Base-by-base conservation (phyloP, 2,113 vertebrate species). In the Dipodomys ordii region DNA sequence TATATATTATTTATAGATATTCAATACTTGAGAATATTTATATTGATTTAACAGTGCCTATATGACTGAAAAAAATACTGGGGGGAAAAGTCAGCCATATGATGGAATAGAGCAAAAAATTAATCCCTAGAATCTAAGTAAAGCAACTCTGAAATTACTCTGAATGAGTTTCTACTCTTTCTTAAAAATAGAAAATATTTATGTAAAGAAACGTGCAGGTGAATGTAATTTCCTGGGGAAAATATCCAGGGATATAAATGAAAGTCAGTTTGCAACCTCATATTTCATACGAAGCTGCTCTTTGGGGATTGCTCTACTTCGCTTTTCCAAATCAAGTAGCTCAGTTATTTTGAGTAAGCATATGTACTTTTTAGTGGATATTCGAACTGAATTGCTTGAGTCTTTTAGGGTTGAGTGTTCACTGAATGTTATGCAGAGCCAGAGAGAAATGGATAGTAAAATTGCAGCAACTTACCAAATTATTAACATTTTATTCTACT, bases 401-500 rank as follows among this genome's bases (percentile, higher is more conserved):
- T 84, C 60, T 95, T 93, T 95, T 85, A 94, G 76, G 73, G 62
- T 85, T 87, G 90, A 90, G 49, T 92, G 81, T 69, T 95, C 82
- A 88, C 83, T 95, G 93, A 92, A 93, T 85, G 35, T 91, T 93
- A 87, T 53, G 91, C 77, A 83, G 60, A 93, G 32, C 57, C 23
- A 92, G 76, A 67, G 91, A 95, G 60, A 85, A 84, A 90, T 86
- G 60, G 53, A 83, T 95, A 95, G 87, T 83, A 95, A 94, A 96
- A 80, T 94, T 88, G n/a, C 44, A 87, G 9, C 19, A 11, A 87
- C 20, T 93, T 71, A 69, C 44, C n/a, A 78, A 92, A 92, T 87
- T 96, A 90, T 96, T 91, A 96, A 84, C 64, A 90, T 95, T 96
- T 94, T 94, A 96, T 96, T 96, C 92, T 94, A 83, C 91, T 93